Evolutionary conservation across 2,113 vertebrate species (phyloP).

Genomic region (Riparia riparia): DNA sequence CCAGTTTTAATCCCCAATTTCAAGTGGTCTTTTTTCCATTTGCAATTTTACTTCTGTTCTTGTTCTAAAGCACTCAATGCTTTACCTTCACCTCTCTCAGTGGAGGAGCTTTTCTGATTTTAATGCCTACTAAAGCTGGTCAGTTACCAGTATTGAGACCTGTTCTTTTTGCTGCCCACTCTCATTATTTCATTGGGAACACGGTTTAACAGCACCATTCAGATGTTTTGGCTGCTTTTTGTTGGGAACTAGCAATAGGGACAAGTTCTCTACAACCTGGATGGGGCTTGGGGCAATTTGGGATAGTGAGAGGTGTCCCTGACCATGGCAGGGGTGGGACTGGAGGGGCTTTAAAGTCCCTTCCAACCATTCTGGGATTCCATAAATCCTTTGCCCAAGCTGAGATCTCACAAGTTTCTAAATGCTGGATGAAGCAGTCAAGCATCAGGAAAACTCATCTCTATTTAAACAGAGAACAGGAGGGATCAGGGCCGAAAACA

Average conservation of each 20-base stretch:
- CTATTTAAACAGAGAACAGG: neutral
- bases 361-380: neutral
- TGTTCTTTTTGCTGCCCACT: neutral
- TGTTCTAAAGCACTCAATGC: neutral
- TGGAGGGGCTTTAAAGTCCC: neutral
- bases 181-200: neutral
- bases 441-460: neutral
- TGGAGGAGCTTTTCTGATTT: neutral
- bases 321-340: neutral
- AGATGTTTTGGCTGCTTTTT: neutral
- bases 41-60: neutral
- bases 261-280: neutral
- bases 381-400: neutral
- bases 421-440: neutral
- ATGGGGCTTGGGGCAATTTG: neutral
- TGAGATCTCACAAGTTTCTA: neutral
- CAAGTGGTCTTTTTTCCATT: neutral
- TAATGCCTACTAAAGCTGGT: neutral
- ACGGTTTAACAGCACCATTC: neutral
- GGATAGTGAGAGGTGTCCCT: neutral
- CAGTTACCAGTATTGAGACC: neutral
- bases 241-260: fast-evolving
- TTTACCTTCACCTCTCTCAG: neutral
- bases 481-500: neutral
- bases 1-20: neutral